A percentile compares a stretch with the other conserved stretches of the same genome.
Conservation (phyloP, 2,797 vertebrate species). For the Tangara arthus region DNA sequence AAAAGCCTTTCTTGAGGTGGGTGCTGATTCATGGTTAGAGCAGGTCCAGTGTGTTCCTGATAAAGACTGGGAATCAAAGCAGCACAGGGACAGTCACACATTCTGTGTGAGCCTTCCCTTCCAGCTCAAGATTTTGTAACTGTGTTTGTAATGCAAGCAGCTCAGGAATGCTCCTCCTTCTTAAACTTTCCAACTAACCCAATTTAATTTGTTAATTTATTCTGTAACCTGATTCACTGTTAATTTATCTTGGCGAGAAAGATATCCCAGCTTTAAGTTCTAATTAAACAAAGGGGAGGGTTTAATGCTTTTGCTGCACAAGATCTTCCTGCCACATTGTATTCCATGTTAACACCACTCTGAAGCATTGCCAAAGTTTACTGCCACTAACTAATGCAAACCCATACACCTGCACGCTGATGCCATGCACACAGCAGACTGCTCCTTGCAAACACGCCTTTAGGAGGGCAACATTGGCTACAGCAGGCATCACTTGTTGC, state of each 20-base stretch:
- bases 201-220: constrained; percentile 72
- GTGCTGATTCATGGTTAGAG: background rate
- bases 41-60: background rate
- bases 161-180: background rate
- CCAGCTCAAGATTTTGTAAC: background rate
- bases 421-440: constrained; percentile 46
- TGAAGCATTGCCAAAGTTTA: constrained; percentile 62
- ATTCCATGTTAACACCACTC: background rate
- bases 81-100: background rate
- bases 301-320: constrained; percentile 45
- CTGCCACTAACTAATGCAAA: constrained; percentile 59
- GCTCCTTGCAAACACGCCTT: constrained; percentile 50
- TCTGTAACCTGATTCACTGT: constrained; percentile 49
- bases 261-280: constrained; percentile 65
- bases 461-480: constrained; percentile 38
- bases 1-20: background rate
- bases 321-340: background rate
- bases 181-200: constrained; percentile 35
- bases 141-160: background rate
- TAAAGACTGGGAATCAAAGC: background rate
- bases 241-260: constrained; percentile 64
- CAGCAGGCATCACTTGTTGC: constrained; percentile 62
- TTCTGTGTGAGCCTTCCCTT: background rate
- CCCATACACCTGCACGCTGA: constrained; percentile 60
- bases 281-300: constrained; percentile 58